Evolutionary conservation across 2,888 invertebrate species (phyloP).

Genomic region (Abrostola triplasia): DNA sequence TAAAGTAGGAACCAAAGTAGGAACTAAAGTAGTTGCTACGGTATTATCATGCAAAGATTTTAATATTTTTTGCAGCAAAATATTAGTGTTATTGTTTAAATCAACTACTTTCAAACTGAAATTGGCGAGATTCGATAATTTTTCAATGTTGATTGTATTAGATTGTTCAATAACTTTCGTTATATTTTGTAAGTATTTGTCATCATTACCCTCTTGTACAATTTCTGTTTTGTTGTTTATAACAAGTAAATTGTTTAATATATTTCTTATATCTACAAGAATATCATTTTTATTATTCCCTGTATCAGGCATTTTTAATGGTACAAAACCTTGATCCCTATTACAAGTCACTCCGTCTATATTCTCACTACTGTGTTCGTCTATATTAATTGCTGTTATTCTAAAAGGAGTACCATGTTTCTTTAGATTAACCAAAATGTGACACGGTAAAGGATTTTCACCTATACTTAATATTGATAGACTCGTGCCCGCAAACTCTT

Average conservation of each 20-base stretch:
- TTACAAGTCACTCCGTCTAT: slow-evolving; percentile 59
- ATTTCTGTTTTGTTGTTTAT: slow-evolving; percentile 25
- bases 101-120: slow-evolving; percentile 28
- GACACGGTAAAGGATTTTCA: slow-evolving; percentile 75
- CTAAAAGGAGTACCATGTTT: slow-evolving; percentile 47
- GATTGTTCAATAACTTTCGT: slow-evolving; percentile 41
- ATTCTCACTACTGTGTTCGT: slow-evolving; percentile 51
- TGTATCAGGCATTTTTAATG: slow-evolving; percentile 14
- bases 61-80: slow-evolving; percentile 34
- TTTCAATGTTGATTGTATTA: slow-evolving; percentile 36
- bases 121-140: slow-evolving; percentile 44
- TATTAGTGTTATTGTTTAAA: slow-evolving; percentile 40
- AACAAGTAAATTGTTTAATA: slow-evolving; percentile 35
- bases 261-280: slow-evolving; percentile 51
- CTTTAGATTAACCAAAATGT: slow-evolving; percentile 63
- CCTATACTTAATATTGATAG: slow-evolving; percentile 73
- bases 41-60: slow-evolving; percentile 24
- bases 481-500: slow-evolving; percentile 65
- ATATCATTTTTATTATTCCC: slow-evolving; percentile 32
- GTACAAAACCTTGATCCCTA: slow-evolving; percentile 28
- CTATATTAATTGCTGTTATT: slow-evolving; percentile 46
- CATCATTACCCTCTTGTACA: slow-evolving; percentile 14
- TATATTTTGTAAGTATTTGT: slow-evolving; percentile 46
- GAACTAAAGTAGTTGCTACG: background rate
- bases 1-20: slow-evolving; percentile 5